phyloP scores from a whole-genome alignment of 2,113 vertebrate genomes.

The Gallinago jamesoni region DNA sequence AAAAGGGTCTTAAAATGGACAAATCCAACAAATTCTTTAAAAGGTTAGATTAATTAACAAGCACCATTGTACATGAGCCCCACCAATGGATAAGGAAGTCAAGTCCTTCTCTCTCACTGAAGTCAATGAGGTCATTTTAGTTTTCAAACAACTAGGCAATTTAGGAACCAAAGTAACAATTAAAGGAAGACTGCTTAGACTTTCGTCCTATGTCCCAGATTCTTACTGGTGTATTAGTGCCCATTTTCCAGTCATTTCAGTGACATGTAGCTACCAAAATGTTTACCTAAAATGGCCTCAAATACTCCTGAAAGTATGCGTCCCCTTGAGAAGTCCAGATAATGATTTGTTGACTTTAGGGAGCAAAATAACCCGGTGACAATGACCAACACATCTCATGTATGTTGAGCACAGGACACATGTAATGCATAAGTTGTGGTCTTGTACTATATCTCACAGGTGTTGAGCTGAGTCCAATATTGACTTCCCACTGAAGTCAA shows the following conservation, averaged over 20 bases:
- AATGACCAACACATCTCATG: neutral
- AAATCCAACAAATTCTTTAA: neutral
- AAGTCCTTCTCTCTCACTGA: neutral
- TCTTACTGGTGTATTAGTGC: too few relatives aligned
- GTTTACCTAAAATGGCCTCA: too few relatives aligned
- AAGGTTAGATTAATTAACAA: neutral
- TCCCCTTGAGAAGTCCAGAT: neutral
- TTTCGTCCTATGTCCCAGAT: neutral
- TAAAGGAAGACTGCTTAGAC: neutral
- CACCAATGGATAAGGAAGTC: neutral
- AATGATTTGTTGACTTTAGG: neutral
- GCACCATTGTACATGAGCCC: neutral
- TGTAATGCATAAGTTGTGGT: neutral
- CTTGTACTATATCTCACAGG: neutral
- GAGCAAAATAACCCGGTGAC: neutral
- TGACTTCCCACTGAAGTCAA: neutral
- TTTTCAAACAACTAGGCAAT: neutral
- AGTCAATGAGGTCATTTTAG: neutral
- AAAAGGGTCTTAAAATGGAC: neutral
- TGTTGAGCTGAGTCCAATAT: neutral
- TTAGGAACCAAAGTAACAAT: neutral
- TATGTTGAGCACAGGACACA: neutral
- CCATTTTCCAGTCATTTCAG: too few relatives aligned
- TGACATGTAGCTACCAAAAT: too few relatives aligned
- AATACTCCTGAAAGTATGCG: too few relatives aligned